Percentiles rank a stretch among this genome's conserved stretches.
phyloP scores from a whole-genome alignment of 2,888 invertebrate species.

The Cylloceria caligata region DNA sequence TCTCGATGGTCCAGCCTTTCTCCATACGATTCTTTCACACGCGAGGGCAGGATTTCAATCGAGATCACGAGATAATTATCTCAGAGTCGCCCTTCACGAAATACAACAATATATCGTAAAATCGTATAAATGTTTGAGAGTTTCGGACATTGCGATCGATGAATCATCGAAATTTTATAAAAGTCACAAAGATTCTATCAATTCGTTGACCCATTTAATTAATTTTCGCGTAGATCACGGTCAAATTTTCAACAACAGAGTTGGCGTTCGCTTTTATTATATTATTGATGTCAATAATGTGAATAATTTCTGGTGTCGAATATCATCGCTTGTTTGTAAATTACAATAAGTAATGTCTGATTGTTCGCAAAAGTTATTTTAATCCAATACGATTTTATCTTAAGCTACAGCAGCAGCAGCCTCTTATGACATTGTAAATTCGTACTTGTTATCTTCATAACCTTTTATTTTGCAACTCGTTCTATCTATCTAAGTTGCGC shows the following conservation, averaged over 20 bases:
- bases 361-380: no score
- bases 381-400: no score
- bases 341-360: no score
- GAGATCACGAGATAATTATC: conserved; percentile 40
- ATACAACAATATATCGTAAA: background rate
- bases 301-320: conserved; percentile 4
- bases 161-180: background rate
- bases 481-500: background rate
- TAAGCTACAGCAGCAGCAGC: no score
- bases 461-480: background rate
- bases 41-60: conserved; percentile 20
- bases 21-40: background rate
- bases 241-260: background rate
- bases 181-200: background rate
- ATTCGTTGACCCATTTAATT: conserved; percentile 2
- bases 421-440: no score
- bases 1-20: conserved; percentile 58
- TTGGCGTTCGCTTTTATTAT: background rate
- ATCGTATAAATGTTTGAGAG: no score
- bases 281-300: background rate
- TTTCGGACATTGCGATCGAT: no score
- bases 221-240: background rate
- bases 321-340: background rate
- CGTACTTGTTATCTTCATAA: no score
- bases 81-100: background rate